Conservation (phyloP, 2,888 invertebrate species). For the Villa cingulata region DNA sequence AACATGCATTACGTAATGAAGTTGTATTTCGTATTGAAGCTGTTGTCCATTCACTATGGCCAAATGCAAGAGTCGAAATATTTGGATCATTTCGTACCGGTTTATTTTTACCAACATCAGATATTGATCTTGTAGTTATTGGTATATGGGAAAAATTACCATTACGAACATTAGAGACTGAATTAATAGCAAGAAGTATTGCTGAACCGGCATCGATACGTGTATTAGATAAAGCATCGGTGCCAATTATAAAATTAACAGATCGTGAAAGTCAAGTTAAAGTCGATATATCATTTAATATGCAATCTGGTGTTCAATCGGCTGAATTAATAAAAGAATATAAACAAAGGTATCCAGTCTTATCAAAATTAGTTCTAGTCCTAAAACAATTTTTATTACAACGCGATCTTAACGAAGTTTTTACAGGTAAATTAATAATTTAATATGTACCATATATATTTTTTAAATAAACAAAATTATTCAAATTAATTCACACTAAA, state of each 20-base stretch:
- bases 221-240: constrained; percentile 94
- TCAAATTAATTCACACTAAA: too few relatives aligned
- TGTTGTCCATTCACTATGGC: constrained; percentile 81
- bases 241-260: constrained; percentile 95
- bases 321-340: constrained; percentile 90
- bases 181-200: constrained; percentile 76
- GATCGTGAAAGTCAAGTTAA: constrained; percentile 70
- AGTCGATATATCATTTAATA: constrained; percentile 99
- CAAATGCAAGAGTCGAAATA: constrained; percentile 86
- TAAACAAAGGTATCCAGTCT: constrained; percentile 74
- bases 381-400: constrained; percentile 97
- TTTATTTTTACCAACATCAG: constrained; percentile 92
- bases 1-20: constrained; percentile 74
- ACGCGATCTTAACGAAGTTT: constrained; percentile 97
- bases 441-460: not conserved
- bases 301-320: constrained; percentile 93
- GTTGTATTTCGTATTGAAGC: constrained; percentile 81
- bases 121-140: constrained; percentile 55
- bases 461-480: too few relatives aligned
- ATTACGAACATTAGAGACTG: constrained; percentile 79
- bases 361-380: constrained; percentile 90
- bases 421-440: constrained; percentile 55
- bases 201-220: constrained; percentile 83
- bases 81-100: constrained; percentile 97
- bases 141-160: constrained; percentile 87